Evolutionary conservation across 2,888 invertebrate species (phyloP).

Genomic region (Neuroscelio doddi): DNA sequence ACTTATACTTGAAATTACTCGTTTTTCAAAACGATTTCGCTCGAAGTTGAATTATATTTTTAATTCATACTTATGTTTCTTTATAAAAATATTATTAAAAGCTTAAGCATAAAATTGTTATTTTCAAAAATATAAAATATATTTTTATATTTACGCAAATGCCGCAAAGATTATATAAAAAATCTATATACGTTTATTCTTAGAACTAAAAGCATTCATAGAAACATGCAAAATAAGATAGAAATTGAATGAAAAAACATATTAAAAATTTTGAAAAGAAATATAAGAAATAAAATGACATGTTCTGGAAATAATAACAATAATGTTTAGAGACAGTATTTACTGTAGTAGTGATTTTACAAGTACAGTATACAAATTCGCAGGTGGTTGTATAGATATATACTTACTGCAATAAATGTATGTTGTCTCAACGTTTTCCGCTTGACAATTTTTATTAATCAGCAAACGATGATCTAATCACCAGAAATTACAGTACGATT

Average conservation of each 20-base stretch:
- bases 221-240: too few species aligned
- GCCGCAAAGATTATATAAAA: neutral
- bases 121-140: too few species aligned
- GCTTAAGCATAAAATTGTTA: too few species aligned
- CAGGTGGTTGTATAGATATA: slow-evolving; percentile 47
- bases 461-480: slow-evolving; percentile 21
- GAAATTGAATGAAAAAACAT: too few species aligned
- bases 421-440: slow-evolving; percentile 53
- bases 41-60: too few species aligned
- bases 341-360: neutral
- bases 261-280: too few species aligned
- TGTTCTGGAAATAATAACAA: too few species aligned
- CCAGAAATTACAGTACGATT: slow-evolving; percentile 19
- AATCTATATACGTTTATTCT: neutral
- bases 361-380: slow-evolving; percentile 44
- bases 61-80: too few species aligned
- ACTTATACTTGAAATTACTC: too few species aligned
- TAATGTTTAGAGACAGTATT: neutral
- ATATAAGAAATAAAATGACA: neutral
- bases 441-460: slow-evolving; percentile 50
- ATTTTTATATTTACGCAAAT: neutral
- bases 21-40: too few species aligned
- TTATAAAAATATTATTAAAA: too few species aligned
- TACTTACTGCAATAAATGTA: slow-evolving; percentile 55
- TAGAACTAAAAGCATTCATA: too few species aligned